These are phyloP conservation scores for Lagodon rhomboides DNA, from an alignment of 2,797 vertebrate genomes.

Conservation along the genomic window DNA sequence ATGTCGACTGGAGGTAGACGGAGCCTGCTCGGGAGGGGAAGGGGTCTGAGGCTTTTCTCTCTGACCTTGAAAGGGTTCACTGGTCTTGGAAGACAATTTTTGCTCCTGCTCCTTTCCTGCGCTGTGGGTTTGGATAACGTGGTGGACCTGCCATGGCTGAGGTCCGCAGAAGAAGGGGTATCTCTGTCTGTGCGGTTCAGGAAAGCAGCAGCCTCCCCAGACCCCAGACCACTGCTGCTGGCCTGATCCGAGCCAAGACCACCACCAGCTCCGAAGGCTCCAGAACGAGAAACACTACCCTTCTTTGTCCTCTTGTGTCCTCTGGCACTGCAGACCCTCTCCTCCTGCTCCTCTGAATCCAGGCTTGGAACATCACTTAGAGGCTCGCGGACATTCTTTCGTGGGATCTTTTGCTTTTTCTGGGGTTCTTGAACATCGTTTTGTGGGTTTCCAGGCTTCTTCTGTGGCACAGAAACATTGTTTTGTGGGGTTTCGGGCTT, in stretches of 20 bases:
- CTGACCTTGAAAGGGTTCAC: slow-evolving; percentile 34
- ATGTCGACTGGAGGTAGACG: slow-evolving; percentile 54
- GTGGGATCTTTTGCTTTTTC: slow-evolving; percentile 63
- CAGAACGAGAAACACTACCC: slow-evolving; percentile 69
- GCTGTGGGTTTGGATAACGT: slow-evolving; percentile 63
- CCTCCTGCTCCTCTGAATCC: slow-evolving; percentile 67
- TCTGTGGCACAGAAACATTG: slow-evolving; percentile 45
- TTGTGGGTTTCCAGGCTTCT: slow-evolving; percentile 43
- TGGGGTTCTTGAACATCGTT: slow-evolving; percentile 38
- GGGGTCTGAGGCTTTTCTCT: slow-evolving; percentile 14
- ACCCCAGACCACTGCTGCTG: slow-evolving; percentile 67
- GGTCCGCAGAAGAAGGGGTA: slow-evolving; percentile 68
- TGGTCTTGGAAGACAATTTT: slow-evolving; percentile 32
- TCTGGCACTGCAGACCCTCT: slow-evolving; percentile 62
- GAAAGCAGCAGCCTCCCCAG: slow-evolving; percentile 60
- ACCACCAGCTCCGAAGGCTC: slow-evolving; percentile 64
- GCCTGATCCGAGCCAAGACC: slow-evolving; percentile 67
- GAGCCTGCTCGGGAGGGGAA: slow-evolving; percentile 1
- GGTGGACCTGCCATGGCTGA: slow-evolving; percentile 52
- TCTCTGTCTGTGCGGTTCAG: slow-evolving; percentile 68
- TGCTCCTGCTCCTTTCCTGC: slow-evolving; percentile 35
- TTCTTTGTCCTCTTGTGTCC: slow-evolving; percentile 74
- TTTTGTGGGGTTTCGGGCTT: slow-evolving; percentile 37
- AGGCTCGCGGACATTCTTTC: slow-evolving; percentile 52
- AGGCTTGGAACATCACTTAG: slow-evolving; percentile 50